phyloP scores from a whole-genome alignment of 2,797 vertebrate species.

The Threskiornis aethiopicus region DNA sequence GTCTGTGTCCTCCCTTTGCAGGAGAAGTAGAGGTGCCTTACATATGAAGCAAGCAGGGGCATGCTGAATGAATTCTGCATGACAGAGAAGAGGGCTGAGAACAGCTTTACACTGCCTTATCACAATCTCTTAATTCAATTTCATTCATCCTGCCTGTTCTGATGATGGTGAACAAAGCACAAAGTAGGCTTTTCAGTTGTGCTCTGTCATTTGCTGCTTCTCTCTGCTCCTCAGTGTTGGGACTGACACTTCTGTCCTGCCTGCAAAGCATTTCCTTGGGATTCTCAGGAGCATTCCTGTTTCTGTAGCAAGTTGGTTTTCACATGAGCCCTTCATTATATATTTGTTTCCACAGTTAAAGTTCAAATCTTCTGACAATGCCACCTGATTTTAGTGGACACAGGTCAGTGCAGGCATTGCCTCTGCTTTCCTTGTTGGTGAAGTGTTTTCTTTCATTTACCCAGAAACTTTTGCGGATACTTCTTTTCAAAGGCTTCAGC shows the following conservation, averaged over 20 bases:
- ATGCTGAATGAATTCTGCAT: neutral
- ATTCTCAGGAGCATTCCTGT: neutral
- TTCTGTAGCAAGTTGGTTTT: neutral
- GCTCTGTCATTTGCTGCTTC: neutral
- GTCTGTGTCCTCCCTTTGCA: neutral
- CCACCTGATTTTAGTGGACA: neutral
- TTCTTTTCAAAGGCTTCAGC: neutral
- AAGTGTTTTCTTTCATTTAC: neutral
- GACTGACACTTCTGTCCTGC: neutral
- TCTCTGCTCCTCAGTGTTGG: neutral
- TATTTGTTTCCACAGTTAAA: neutral
- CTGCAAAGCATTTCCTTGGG: neutral
- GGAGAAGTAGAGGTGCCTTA: slow-evolving; percentile 41
- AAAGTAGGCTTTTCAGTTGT: neutral
- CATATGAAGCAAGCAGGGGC: slow-evolving; percentile 3
- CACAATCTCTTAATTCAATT: neutral
- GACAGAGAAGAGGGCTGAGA: neutral
- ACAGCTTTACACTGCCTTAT: neutral
- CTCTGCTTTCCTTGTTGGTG: neutral
- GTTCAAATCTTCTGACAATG: neutral
- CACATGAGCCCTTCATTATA: neutral
- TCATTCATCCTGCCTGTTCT: neutral
- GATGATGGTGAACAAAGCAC: neutral
- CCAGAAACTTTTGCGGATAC: neutral
- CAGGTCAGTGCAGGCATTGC: neutral